Conservation (phyloP, 1,140 invertebrate genomes). For the Neodiprion pinetum region DNA sequence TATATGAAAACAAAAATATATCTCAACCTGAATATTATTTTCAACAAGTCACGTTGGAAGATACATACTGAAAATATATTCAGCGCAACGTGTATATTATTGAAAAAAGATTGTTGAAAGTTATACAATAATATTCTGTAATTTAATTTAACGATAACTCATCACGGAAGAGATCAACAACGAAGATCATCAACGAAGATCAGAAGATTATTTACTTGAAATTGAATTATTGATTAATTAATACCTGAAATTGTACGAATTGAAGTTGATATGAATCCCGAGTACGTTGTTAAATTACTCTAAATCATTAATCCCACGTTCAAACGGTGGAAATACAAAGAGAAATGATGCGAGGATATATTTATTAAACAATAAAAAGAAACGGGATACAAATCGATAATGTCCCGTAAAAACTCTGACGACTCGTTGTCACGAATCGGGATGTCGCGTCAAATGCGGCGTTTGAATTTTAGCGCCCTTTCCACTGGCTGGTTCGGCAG, state of each 20-base stretch:
- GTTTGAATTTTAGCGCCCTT: slow-evolving; percentile 51
- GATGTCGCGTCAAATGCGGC: slow-evolving; percentile 13
- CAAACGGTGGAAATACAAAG: no score
- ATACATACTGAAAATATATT: no score
- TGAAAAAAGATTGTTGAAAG: neutral
- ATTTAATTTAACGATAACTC: neutral
- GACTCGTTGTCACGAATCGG: slow-evolving; percentile 44
- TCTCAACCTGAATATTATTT: no score
- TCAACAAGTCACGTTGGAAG: no score
- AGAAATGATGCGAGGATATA: neutral
- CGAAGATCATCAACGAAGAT: neutral
- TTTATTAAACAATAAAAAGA: neutral
- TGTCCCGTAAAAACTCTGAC: slow-evolving; percentile 20
- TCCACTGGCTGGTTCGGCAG: slow-evolving; percentile 51
- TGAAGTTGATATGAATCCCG: no score
- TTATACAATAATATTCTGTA: no score
- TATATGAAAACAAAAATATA: no score
- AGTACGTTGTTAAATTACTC: no score
- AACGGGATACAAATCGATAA: neutral
- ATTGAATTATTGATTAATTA: neutral
- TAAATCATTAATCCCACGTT: no score
- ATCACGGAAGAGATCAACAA: slow-evolving; percentile 5
- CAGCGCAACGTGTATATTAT: neutral
- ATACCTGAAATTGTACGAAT: neutral
- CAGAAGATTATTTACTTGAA: neutral